Conservation (phyloP, 2,797 vertebrate genomes). For the Typhlichthys subterraneus region DNA sequence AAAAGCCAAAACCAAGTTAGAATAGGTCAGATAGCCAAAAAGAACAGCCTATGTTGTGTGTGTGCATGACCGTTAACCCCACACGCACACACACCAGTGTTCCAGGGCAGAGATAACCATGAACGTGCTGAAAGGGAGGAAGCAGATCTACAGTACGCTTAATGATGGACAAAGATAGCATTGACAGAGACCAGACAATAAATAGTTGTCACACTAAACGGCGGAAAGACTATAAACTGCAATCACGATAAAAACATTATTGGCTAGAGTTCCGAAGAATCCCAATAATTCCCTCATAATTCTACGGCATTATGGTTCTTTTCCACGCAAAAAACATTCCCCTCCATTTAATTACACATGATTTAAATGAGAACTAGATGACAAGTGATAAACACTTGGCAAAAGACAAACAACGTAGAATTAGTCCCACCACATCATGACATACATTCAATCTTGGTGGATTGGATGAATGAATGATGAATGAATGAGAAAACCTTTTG, state of each 20-base stretch:
- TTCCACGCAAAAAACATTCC: background rate
- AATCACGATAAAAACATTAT: slow-evolving; percentile 28
- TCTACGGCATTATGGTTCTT: slow-evolving; percentile 29
- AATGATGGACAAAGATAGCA: slow-evolving; percentile 39
- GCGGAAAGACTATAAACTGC: slow-evolving; percentile 16
- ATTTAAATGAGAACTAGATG: slow-evolving; percentile 43
- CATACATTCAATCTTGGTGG: slow-evolving; percentile 33
- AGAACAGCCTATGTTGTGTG: slow-evolving; percentile 12
- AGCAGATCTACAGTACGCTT: slow-evolving; percentile 36
- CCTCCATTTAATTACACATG: slow-evolving; percentile 38
- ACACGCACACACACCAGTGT: background rate
- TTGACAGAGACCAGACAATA: background rate
- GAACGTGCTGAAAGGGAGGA: slow-evolving; percentile 37
- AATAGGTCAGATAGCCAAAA: slow-evolving; percentile 11
- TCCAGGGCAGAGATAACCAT: slow-evolving; percentile 35
- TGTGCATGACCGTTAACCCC: slow-evolving; percentile 42
- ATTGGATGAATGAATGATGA: slow-evolving; percentile 39
- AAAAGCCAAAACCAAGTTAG: no score
- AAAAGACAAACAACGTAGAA: slow-evolving; percentile 37
- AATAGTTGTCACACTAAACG: no score
- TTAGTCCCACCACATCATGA: slow-evolving; percentile 37
- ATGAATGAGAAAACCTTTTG: slow-evolving; percentile 30
- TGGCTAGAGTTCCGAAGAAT: slow-evolving; percentile 9
- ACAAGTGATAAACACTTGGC: slow-evolving; percentile 18
- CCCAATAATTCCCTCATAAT: slow-evolving; percentile 37